Conservation (phyloP, 2,888 invertebrate genomes). For the Himalopsyche anomala region DNA sequence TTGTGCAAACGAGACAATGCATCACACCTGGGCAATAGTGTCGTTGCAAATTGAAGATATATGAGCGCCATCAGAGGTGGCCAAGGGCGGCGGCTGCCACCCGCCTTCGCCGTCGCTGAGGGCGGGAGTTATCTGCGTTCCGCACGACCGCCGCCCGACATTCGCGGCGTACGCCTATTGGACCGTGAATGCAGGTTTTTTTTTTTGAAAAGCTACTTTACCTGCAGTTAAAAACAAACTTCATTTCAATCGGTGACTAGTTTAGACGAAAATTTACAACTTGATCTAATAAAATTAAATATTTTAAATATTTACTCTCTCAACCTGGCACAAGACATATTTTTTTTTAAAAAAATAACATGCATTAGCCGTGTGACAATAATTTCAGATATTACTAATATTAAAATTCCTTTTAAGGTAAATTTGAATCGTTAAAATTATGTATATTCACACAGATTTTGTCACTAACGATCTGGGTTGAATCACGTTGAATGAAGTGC, state of each 20-base stretch:
- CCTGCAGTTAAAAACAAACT: background rate
- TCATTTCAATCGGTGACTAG: background rate
- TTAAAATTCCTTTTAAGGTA: too few species aligned
- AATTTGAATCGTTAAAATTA: too few species aligned
- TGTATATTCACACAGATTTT: too few species aligned
- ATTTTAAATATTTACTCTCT: too few species aligned
- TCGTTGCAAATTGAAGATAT: constrained; percentile 24
- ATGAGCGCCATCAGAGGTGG: constrained; percentile 8
- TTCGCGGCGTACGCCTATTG: constrained; percentile 29
- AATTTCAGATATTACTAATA: too few species aligned
- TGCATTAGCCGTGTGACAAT: too few species aligned
- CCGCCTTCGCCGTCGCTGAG: constrained; percentile 31
- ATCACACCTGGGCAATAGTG: constrained; percentile 10
- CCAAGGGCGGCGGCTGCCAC: constrained; percentile 21
- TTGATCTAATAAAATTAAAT: too few species aligned
- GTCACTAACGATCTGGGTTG: too few species aligned
- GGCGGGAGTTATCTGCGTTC: constrained; percentile 59
- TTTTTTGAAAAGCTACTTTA: background rate
- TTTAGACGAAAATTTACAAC: background rate
- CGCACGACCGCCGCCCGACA: constrained; percentile 56
- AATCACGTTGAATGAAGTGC: too few species aligned
- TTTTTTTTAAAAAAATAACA: too few species aligned
- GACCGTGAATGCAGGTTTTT: constrained; percentile 48
- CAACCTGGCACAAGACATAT: too few species aligned
- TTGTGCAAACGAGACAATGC: background rate